phyloP scores from a whole-genome alignment of 1,140 invertebrate genomes.

The Mizuhopecten yessoensis region DNA sequence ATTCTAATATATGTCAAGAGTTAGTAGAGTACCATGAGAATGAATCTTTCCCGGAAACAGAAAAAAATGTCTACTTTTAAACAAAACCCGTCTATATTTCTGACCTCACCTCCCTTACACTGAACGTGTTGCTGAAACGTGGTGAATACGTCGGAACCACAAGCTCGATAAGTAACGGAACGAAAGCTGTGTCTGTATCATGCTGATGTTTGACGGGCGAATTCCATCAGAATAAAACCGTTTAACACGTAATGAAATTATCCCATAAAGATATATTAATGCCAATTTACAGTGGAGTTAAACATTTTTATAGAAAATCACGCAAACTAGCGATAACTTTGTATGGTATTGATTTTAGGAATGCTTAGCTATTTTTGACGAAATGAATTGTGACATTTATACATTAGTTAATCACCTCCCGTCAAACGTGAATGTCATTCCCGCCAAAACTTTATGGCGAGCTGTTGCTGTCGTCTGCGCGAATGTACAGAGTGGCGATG shows the following conservation, averaged over 20 bases:
- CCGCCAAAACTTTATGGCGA: constrained; percentile 32
- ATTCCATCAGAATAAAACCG: neutral
- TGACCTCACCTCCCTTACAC: too few relatives aligned
- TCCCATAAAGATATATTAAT: constrained; percentile 29
- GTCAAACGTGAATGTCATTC: constrained; percentile 26
- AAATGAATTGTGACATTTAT: constrained; percentile 18
- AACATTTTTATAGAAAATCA: constrained; percentile 18
- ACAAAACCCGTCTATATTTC: too few relatives aligned
- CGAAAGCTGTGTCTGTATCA: neutral
- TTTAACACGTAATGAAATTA: neutral
- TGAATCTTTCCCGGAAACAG: too few relatives aligned
- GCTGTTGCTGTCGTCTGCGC: constrained; percentile 13
- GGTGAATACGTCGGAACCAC: neutral
- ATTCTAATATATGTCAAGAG: too few relatives aligned
- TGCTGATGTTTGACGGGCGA: neutral
- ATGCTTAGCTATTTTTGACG: constrained; percentile 1
- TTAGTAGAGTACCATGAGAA: too few relatives aligned
- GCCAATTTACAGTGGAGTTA: neutral
- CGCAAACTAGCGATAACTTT: neutral
- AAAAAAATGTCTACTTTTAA: too few relatives aligned
- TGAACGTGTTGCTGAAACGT: too few relatives aligned
- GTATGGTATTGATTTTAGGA: constrained; percentile 33
- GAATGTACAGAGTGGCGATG: constrained; percentile 16
- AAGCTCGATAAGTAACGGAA: neutral
- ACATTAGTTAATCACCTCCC: constrained; percentile 7